Conservation (phyloP, 1,140 invertebrate genomes). For the Stegodyphus mimosarum region DNA sequence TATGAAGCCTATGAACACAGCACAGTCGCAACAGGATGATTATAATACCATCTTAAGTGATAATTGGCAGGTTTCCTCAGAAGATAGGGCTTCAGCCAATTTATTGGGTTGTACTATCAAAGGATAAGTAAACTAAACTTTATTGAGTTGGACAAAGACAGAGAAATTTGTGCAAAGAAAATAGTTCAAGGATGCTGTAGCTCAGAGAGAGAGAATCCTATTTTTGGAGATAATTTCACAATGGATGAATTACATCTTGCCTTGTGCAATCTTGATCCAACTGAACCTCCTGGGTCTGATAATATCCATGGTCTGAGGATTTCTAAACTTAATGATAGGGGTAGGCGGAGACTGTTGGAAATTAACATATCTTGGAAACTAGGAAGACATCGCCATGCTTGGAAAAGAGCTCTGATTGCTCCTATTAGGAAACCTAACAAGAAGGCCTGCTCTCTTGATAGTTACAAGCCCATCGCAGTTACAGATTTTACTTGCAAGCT, state of each 20-base stretch:
- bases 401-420: slow-evolving; percentile 10
- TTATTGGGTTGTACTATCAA: not conserved
- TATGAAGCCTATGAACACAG: not conserved
- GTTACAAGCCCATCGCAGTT: not conserved
- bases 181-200: not conserved
- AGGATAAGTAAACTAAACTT: slow-evolving; percentile 5
- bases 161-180: not conserved
- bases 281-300: not conserved
- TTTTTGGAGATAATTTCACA: not conserved
- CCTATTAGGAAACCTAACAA: not conserved
- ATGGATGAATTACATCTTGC: not conserved
- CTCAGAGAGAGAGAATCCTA: not conserved
- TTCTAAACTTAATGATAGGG: not conserved
- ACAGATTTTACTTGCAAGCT: not conserved
- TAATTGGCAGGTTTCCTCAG: not conserved
- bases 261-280: not conserved
- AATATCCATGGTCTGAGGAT: slow-evolving; percentile 11
- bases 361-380: not conserved
- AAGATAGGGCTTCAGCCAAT: not conserved
- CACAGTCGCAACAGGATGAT: slow-evolving; percentile 1
- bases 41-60: not conserved
- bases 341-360: slow-evolving; percentile 8
- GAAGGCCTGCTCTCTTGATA: not conserved
- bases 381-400: not conserved
- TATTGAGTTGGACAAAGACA: not conserved